A percentile compares a stretch with the other conserved stretches of the same genome.
These are phyloP conservation scores for Acanthurus leucopareius DNA, from an alignment of 2,797 vertebrate genomes.

Conservation along the genomic window DNA sequence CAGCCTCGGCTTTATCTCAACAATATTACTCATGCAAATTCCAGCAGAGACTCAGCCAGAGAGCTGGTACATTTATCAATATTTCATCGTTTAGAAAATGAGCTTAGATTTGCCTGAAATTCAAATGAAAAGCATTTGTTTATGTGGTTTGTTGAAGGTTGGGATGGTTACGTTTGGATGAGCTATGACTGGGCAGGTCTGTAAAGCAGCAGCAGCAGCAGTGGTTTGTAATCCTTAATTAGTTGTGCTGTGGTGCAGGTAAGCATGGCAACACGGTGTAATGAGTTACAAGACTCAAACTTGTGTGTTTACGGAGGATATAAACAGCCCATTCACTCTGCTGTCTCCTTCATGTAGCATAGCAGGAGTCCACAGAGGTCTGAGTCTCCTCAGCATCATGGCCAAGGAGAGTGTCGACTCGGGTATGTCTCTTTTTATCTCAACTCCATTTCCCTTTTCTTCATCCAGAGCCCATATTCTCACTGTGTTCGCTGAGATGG, in stretches of 20 bases:
- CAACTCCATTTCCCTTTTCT: background rate
- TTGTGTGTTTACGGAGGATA: background rate
- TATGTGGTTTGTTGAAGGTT: too few species aligned
- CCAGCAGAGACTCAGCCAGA: slow-evolving; percentile 21
- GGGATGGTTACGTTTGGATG: background rate
- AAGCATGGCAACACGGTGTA: slow-evolving; percentile 54
- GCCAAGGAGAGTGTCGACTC: slow-evolving; percentile 32
- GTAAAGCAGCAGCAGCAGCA: background rate
- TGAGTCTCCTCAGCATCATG: slow-evolving; percentile 58
- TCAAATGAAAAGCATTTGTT: background rate
- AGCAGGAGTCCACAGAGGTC: slow-evolving; percentile 9
- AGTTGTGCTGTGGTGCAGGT: slow-evolving; percentile 27
- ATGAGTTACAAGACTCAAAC: slow-evolving; percentile 55
- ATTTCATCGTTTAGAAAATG: slow-evolving; percentile 15
- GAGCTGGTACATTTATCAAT: slow-evolving; percentile 22
- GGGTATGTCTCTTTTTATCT: slow-evolving; percentile 39
- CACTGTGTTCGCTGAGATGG: background rate
- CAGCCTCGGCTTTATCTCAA: background rate
- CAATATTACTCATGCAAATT: slow-evolving; percentile 21
- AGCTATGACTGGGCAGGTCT: background rate
- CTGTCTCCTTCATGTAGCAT: background rate
- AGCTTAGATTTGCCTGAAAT: background rate
- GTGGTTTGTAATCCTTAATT: slow-evolving; percentile 19
- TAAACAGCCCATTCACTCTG: background rate
- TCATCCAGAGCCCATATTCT: background rate